Evolutionary conservation across 2,113 vertebrate species (phyloP).

Genomic region (Neomonachus schauinslandi): DNA sequence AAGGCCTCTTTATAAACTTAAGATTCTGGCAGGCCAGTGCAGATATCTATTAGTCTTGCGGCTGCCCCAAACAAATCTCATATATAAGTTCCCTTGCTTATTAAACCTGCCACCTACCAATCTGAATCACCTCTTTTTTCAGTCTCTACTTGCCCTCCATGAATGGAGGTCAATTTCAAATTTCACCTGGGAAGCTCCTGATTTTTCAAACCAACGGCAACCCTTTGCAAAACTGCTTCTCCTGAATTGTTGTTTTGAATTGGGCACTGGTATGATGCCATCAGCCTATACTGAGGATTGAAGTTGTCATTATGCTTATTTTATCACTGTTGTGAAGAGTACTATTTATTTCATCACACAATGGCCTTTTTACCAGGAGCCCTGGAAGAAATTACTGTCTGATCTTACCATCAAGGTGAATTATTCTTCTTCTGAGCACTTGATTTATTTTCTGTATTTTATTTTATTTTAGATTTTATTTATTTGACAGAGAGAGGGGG

Average conservation of each 20-base stretch:
- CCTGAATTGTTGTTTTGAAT: not conserved
- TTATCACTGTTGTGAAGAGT: not conserved
- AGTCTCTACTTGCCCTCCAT: not conserved
- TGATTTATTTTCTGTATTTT: not conserved
- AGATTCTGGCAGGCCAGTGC: not conserved
- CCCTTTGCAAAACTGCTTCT: not conserved
- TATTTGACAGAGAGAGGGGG: not conserved
- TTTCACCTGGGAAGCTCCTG: not conserved
- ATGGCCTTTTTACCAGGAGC: not conserved
- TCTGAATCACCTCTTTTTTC: not conserved
- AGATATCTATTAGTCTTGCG: not conserved
- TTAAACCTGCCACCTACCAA: not conserved
- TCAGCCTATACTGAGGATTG: not conserved
- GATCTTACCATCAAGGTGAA: not conserved
- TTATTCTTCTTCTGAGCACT: constrained; percentile 2
- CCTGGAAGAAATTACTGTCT: constrained; percentile 7
- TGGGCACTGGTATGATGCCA: not conserved
- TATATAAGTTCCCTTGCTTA: not conserved
- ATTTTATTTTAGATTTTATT: not conserved
- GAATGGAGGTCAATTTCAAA: not conserved
- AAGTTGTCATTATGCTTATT: constrained; percentile 30
- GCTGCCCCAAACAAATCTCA: not conserved
- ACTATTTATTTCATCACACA: constrained; percentile 11
- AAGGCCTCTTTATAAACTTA: not conserved
- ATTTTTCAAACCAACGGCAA: not conserved